phyloP scores from a whole-genome alignment of 2,888 invertebrate species.

The Geophilus truncorum region DNA sequence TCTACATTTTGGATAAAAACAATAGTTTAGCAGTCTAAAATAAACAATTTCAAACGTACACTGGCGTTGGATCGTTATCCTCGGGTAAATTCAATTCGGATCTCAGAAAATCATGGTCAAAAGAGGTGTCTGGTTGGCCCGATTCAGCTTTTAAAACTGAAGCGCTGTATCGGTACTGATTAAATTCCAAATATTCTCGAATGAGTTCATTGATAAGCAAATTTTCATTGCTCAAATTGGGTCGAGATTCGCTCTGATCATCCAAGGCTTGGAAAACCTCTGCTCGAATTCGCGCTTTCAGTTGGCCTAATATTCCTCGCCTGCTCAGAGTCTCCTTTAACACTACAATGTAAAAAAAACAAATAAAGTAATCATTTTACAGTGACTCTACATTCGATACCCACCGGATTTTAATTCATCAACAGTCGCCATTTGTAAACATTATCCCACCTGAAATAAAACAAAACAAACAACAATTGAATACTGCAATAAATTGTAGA shows the following conservation, averaged over 20 bases:
- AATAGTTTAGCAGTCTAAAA: not conserved
- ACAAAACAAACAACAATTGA: not conserved
- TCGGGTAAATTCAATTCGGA: conserved; percentile 22
- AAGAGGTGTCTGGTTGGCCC: conserved; percentile 22
- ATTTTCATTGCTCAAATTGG: conserved; percentile 28
- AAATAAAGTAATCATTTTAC: not conserved
- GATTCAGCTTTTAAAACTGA: conserved; percentile 27
- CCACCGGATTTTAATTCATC: conserved; percentile 30
- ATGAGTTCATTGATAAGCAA: conserved; percentile 30
- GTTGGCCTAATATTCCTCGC: conserved; percentile 28
- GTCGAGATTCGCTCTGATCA: conserved; percentile 30
- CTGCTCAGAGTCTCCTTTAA: conserved; percentile 23
- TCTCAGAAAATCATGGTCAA: conserved; percentile 5
- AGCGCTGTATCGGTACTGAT: conserved; percentile 29
- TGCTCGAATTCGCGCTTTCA: conserved; percentile 31
- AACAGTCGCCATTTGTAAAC: conserved; percentile 32
- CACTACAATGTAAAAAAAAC: not conserved
- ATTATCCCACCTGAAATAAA: not conserved
- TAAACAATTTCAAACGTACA: not conserved
- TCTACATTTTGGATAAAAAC: not conserved
- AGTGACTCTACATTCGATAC: not conserved
- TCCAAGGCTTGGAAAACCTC: conserved; percentile 32
- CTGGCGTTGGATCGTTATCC: not conserved
- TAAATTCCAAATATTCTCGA: conserved; percentile 31
- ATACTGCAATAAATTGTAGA: not conserved